Evolutionary conservation across 2,113 vertebrate species (phyloP), one percentile per base, ranked within the genome.

Genomic region (Butastur rufipennis): DNA sequence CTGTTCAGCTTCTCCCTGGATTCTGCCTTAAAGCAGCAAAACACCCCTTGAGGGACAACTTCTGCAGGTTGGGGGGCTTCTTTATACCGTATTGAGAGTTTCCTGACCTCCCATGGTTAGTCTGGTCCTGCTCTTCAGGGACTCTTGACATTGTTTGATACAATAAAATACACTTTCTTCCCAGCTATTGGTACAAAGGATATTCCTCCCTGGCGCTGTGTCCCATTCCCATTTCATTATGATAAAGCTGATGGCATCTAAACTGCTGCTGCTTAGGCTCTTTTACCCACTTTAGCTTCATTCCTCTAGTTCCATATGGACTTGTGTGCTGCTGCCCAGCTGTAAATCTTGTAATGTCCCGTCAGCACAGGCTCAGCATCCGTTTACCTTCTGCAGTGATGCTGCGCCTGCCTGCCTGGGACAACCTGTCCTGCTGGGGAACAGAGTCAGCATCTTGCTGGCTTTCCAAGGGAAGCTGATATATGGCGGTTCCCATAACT

Each of bases 321-420:
- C 16, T 65, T 14, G 6, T 36, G 58, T 29, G n/a, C 40, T 0
- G 2, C 59, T 65, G 67, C 59, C 48, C 50, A 56, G 58, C 42
- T 45, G 29, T 40, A n/a, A 22, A 27, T 56, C 50, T 65, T 43
- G 50, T 16, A 17, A 2, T 12, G 40, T 38, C 34, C 25, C 23
- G 2, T 61, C 38, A 34, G 78, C 31, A 8, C 0, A 0, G 42
- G 50, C 67, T 42, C 42, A 26, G 50, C 68, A 36, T 7, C 52
- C 9, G 10, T 10, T 2, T 2, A 2, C 29, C 23, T n/a, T 14
- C 31, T 48, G 36, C n/a, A 10, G 42, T 8, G 8, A 4, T 18
- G 43, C 59, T 36, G 78, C 50, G 34, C 74, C 74, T 61, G 36
- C 32, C 50, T n/a, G 43, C 32, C 58, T n/a, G 16, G 52, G 43